Evolutionary conservation across 23 tunicate species (phyloP).

Genomic region (Clavelina lepadiformis): DNA sequence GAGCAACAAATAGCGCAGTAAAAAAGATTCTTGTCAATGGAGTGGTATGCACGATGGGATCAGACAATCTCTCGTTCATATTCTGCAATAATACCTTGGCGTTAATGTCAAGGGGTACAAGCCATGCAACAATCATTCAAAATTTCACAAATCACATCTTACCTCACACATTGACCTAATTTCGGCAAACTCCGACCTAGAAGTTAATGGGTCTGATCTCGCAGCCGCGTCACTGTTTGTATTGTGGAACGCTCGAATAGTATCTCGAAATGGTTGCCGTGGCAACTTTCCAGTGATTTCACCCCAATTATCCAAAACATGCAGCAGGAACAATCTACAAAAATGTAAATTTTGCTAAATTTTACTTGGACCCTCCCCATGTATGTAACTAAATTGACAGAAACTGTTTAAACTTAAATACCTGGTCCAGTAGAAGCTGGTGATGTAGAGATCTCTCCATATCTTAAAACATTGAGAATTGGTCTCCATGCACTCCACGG

Average conservation of each 20-base stretch:
- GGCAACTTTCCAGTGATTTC: slow-evolving; percentile 12
- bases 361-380: too few relatives aligned
- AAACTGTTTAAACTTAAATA: background rate
- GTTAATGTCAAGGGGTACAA: too few relatives aligned
- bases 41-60: slow-evolving; percentile 1
- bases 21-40: background rate
- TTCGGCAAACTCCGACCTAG: slow-evolving; percentile 28
- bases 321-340: slow-evolving; percentile 26
- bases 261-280: slow-evolving; percentile 17
- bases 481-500: slow-evolving; percentile 19
- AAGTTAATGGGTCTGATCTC: slow-evolving; percentile 14
- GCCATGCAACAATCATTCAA: background rate
- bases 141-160: background rate
- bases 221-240: slow-evolving; percentile 33
- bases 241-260: slow-evolving; percentile 27
- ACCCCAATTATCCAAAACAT: slow-evolving; percentile 19
- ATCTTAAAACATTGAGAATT: slow-evolving; percentile 28
- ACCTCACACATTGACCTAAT: slow-evolving; percentile 46
- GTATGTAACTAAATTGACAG: background rate
- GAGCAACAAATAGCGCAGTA: slow-evolving; percentile 21
- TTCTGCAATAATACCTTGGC: too few relatives aligned
- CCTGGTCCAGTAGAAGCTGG: slow-evolving; percentile 25
- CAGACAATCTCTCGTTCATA: slow-evolving; percentile 5
- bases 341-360: background rate
- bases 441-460: slow-evolving; percentile 46